phyloP scores from a whole-genome alignment of 2,113 vertebrate species.

The Ceratotherium simum region DNA sequence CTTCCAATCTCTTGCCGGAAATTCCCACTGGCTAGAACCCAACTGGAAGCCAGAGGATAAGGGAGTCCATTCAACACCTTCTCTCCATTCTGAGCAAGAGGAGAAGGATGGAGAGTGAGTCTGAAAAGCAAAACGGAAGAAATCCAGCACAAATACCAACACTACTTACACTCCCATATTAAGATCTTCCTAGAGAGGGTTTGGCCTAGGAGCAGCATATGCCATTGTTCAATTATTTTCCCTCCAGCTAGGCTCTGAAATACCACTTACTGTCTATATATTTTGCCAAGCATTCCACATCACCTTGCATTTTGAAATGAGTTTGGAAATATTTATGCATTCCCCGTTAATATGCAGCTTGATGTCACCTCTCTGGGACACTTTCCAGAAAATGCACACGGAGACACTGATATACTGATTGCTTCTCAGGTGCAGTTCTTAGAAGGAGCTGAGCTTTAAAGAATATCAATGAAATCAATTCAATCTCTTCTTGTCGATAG shows the following conservation, averaged over 20 bases:
- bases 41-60: background rate
- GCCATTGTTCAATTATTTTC: background rate
- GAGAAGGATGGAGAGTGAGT: background rate
- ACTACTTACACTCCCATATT: background rate
- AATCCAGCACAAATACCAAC: background rate
- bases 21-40: background rate
- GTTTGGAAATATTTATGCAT: slow-evolving; percentile 28
- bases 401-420: background rate
- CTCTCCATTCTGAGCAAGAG: background rate
- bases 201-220: background rate
- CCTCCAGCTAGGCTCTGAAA: background rate
- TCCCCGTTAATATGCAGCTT: background rate
- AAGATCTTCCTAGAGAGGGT: background rate
- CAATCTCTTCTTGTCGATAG: background rate
- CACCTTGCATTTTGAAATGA: background rate
- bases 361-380: background rate
- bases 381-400: background rate
- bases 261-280: background rate
- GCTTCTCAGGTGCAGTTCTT: slow-evolving; percentile 32
- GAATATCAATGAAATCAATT: background rate
- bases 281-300: background rate
- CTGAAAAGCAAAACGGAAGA: background rate
- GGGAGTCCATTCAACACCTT: background rate
- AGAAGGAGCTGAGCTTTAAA: background rate
- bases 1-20: background rate